Evolutionary conservation across 2,888 invertebrate genomes (phyloP).

Genomic region (Napeogenes inachia): DNA sequence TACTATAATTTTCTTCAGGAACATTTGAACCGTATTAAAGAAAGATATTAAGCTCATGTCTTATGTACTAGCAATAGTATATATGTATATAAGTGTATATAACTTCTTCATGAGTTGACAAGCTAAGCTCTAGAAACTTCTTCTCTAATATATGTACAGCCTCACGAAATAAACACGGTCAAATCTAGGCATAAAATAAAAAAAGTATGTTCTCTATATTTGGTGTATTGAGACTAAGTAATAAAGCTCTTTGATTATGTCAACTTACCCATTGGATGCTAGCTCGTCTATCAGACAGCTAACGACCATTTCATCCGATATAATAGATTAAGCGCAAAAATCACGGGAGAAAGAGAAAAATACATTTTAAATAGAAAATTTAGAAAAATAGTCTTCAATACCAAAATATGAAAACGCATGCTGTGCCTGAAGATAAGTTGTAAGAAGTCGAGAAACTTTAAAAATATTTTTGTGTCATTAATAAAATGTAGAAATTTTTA

Average conservation of each 20-base stretch:
- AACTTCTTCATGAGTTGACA: not conserved
- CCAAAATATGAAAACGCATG: conserved; percentile 44
- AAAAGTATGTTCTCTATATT: conserved; percentile 15
- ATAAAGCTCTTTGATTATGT: conserved; percentile 60
- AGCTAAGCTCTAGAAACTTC: conserved; percentile 13
- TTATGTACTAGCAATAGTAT: too few species aligned
- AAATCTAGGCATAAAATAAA: conserved; percentile 33
- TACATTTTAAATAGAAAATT: conserved; percentile 62
- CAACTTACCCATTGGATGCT: conserved; percentile 87
- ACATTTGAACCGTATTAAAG: not conserved
- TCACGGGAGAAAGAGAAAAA: conserved; percentile 71
- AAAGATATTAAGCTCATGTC: not conserved
- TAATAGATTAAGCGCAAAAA: conserved; percentile 67
- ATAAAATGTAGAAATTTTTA: conserved; percentile 3
- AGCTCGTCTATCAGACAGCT: conserved; percentile 93
- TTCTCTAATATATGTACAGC: not conserved
- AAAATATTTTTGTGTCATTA: too few species aligned
- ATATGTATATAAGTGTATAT: too few species aligned
- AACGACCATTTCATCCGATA: conserved; percentile 58
- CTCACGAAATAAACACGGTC: not conserved
- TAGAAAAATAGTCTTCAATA: conserved; percentile 33
- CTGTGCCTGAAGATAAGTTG: conserved; percentile 47
- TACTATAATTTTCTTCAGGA: not conserved
- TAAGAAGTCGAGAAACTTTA: too few species aligned
- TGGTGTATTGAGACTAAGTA: conserved; percentile 35